Percentiles rank a stretch among this genome's conserved stretches.
phyloP scores from a whole-genome alignment of 2,113 vertebrate species.

The Synchiropus splendidus region DNA sequence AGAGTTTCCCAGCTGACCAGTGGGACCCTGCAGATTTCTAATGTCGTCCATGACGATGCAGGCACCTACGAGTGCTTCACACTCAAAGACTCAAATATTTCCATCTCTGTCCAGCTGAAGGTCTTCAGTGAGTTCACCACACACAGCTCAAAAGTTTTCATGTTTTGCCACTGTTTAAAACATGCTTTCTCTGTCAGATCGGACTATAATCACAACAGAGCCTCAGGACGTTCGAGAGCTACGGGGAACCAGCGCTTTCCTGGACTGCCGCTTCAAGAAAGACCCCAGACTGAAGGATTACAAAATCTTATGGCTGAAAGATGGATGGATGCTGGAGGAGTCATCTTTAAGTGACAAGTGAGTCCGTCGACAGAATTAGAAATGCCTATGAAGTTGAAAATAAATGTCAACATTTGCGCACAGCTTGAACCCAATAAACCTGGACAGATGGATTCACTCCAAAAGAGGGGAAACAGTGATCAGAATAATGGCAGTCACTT shows the following conservation, averaged over 20 bases:
- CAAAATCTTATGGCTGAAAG: slow-evolving; percentile 49
- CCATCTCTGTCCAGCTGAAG: slow-evolving; percentile 66
- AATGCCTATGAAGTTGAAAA: no score
- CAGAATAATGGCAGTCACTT: no score
- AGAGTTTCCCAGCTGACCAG: slow-evolving; percentile 64
- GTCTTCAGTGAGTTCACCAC: slow-evolving; percentile 69
- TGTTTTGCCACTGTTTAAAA: neutral
- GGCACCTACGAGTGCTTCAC: slow-evolving; percentile 69
- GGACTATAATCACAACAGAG: slow-evolving; percentile 53
- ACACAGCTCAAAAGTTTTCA: neutral
- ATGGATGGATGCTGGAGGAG: slow-evolving; percentile 36
- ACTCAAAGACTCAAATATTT: slow-evolving; percentile 58
- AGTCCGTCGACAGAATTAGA: slow-evolving; percentile 9
- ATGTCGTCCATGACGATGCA: slow-evolving; percentile 48
- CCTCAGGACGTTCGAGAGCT: slow-evolving; percentile 37
- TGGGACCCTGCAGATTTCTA: slow-evolving; percentile 64
- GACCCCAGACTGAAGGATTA: slow-evolving; percentile 27
- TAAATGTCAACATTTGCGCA: no score
- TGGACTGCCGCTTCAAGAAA: slow-evolving; percentile 54
- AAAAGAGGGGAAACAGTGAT: no score
- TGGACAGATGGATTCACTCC: no score
- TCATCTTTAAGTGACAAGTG: slow-evolving; percentile 60
- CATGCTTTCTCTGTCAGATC: slow-evolving; percentile 58
- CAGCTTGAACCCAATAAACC: no score
- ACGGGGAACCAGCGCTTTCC: slow-evolving; percentile 45